Evolutionary conservation across 1,140 invertebrate genomes (phyloP).

Genomic region (Pentalonia nigronervosa): DNA sequence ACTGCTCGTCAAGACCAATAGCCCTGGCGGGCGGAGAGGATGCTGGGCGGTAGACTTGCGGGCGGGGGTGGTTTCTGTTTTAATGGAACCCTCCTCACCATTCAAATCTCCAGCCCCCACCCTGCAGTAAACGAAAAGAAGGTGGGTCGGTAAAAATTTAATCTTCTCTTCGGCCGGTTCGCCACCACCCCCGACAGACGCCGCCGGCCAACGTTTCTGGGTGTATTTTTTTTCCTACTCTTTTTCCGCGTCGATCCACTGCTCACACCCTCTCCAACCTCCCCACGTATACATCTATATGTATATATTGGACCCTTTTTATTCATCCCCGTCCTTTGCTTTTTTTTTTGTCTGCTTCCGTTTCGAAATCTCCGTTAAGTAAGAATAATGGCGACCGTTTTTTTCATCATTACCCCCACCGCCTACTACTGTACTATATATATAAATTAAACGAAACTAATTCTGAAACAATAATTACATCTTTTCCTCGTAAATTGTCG

Average conservation of each 20-base stretch:
- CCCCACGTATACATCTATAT: neutral
- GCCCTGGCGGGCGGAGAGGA: neutral
- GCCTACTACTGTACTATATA: neutral
- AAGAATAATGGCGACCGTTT: conserved; percentile 58
- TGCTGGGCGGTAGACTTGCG: neutral
- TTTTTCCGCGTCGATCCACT: neutral
- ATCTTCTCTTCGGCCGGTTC: conserved; percentile 54
- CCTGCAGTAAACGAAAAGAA: conserved; percentile 17
- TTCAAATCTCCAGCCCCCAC: neutral
- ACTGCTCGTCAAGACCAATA: conserved; percentile 2
- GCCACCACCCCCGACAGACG: conserved; percentile 7
- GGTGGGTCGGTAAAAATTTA: conserved; percentile 58
- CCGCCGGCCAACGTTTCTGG: neutral
- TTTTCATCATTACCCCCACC: conserved; percentile 46
- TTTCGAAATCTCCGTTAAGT: conserved; percentile 56
- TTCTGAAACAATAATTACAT: conserved; percentile 56
- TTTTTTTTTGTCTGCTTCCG: conserved; percentile 46
- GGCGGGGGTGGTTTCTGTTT: conserved; percentile 43
- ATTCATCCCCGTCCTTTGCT: neutral
- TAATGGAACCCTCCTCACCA: conserved; percentile 43
- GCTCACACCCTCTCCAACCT: neutral
- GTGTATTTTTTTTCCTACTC: neutral
- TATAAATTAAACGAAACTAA: conserved; percentile 51
- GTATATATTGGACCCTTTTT: conserved; percentile 39
- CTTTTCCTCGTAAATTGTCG: conserved; percentile 41